These are phyloP conservation scores for Meloe dianella DNA, from an alignment of 2,888 invertebrate genomes.

Conservation along the genomic window DNA sequence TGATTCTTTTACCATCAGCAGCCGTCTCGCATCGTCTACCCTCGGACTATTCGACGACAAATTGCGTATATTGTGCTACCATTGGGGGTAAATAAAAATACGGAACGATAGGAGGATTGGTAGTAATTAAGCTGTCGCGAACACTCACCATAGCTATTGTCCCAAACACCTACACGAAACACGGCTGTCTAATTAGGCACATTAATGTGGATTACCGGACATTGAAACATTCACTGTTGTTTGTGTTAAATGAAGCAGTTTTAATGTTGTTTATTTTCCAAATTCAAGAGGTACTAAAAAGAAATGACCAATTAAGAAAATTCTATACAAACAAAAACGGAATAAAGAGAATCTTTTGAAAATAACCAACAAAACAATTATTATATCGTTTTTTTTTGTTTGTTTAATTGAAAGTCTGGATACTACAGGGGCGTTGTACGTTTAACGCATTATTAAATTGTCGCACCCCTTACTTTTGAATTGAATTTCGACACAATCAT, in stretches of 20 bases:
- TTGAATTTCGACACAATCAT: slow-evolving; percentile 27
- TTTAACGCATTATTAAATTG: slow-evolving; percentile 10
- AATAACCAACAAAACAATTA: background rate
- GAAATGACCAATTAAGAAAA: background rate
- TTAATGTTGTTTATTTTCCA: slow-evolving; percentile 2
- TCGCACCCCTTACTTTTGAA: slow-evolving; percentile 10
- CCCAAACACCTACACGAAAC: slow-evolving; percentile 15
- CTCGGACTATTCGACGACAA: slow-evolving; percentile 44
- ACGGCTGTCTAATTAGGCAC: slow-evolving; percentile 27
- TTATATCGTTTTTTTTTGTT: background rate
- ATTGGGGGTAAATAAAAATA: slow-evolving; percentile 58
- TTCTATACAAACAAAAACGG: background rate
- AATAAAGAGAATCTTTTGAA: background rate
- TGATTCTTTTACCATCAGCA: slow-evolving; percentile 6
- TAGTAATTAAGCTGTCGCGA: slow-evolving; percentile 65
- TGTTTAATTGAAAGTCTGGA: background rate
- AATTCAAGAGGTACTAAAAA: background rate
- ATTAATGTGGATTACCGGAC: slow-evolving; percentile 16
- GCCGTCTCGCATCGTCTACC: slow-evolving; percentile 26
- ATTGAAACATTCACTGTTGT: background rate
- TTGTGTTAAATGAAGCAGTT: background rate
- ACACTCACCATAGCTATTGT: slow-evolving; percentile 54
- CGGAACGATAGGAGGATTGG: slow-evolving; percentile 37
- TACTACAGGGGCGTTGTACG: slow-evolving; percentile 1
- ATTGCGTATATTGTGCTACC: slow-evolving; percentile 59